phyloP scores from a whole-genome alignment of 2,888 invertebrate genomes.

The Lycaena phlaeas region DNA sequence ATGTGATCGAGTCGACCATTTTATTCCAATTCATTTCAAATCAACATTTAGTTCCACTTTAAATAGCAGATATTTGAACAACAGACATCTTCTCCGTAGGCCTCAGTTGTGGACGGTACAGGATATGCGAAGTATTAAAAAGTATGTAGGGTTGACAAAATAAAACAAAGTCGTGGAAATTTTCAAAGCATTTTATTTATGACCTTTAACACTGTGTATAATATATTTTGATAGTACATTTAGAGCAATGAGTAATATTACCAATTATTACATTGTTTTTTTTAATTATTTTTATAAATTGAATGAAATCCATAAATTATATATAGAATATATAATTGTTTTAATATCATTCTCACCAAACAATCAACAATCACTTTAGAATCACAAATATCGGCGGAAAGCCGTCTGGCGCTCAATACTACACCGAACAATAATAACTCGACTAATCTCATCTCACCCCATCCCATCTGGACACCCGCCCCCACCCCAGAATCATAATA shows the following conservation, averaged over 20 bases:
- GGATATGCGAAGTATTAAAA: not conserved
- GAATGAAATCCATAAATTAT: slow-evolving; percentile 70
- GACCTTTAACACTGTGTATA: slow-evolving; percentile 74
- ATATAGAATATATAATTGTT: slow-evolving; percentile 64
- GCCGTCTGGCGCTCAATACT: slow-evolving; percentile 15
- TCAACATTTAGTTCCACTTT: no score
- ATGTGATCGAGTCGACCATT: no score
- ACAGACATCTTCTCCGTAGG: no score
- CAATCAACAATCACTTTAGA: slow-evolving; percentile 67
- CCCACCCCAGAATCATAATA: slow-evolving; percentile 18
- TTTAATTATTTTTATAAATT: slow-evolving; percentile 52
- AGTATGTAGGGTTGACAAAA: slow-evolving; percentile 18
- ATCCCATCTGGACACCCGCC: slow-evolving; percentile 9
- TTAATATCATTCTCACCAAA: slow-evolving; percentile 63
- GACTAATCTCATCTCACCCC: slow-evolving; percentile 13
- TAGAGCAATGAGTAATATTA: slow-evolving; percentile 75
- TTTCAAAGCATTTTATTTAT: slow-evolving; percentile 74
- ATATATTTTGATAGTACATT: slow-evolving; percentile 75
- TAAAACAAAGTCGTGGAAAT: slow-evolving; percentile 61
- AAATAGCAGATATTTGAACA: no score
- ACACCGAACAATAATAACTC: slow-evolving; percentile 16
- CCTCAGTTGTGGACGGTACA: no score
- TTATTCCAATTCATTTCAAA: not conserved
- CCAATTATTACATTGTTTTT: slow-evolving; percentile 72
- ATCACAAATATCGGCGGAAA: slow-evolving; percentile 39